phyloP scores from a whole-genome alignment of 2,113 vertebrate species.

The Rhegmatorhina hoffmannsi region DNA sequence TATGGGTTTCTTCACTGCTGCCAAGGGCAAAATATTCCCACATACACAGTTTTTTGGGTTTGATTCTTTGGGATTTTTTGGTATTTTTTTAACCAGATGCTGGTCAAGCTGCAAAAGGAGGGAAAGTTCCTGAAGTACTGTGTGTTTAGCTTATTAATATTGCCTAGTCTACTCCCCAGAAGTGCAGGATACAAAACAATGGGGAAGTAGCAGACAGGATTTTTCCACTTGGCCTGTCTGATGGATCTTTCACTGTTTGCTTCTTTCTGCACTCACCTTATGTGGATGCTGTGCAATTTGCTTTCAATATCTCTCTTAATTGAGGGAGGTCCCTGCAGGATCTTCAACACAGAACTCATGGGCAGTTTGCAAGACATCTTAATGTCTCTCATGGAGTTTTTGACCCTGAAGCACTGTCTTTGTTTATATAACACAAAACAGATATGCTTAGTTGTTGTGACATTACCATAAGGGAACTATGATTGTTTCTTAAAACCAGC shows the following conservation, averaged over 20 bases:
- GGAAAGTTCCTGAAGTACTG: background rate
- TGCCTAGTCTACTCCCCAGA: background rate
- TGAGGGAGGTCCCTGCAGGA: background rate
- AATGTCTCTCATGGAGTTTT: background rate
- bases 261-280: background rate
- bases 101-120: background rate
- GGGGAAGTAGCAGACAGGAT: background rate
- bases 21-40: slow-evolving; percentile 50
- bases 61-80: no score
- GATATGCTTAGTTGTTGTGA: background rate
- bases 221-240: background rate
- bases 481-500: background rate
- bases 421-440: background rate
- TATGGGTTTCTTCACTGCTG: slow-evolving; percentile 31
- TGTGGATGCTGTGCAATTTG: rapidly evolving
- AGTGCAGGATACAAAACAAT: background rate
- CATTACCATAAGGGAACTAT: background rate
- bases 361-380: background rate
- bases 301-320: background rate
- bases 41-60: background rate
- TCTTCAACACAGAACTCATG: background rate
- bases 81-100: background rate
- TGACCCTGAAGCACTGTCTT: background rate
- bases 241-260: background rate
- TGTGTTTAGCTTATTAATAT: background rate